Conservation (phyloP, 2,888 invertebrate species). For the Cheilosia impressa region DNA sequence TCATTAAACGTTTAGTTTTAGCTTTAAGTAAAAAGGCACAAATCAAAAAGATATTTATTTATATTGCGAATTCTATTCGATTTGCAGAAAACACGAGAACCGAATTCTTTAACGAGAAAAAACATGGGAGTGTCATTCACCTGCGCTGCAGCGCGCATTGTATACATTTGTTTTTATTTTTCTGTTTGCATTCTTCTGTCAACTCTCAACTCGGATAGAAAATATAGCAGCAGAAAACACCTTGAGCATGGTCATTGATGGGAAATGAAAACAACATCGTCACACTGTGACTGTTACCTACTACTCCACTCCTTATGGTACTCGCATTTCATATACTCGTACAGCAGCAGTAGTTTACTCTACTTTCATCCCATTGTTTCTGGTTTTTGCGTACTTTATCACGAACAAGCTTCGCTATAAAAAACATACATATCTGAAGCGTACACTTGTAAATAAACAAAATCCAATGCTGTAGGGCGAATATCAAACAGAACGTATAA, state of each 20-base stretch:
- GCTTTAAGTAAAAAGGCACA: too few species aligned
- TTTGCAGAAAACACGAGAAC: conserved; percentile 15
- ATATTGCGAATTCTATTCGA: neutral
- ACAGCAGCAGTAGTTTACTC: conserved; percentile 33
- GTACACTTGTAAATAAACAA: conserved; percentile 40
- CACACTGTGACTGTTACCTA: conserved; percentile 12
- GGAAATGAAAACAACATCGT: conserved; percentile 41
- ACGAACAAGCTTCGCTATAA: conserved; percentile 28
- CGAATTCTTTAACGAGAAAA: conserved; percentile 11
- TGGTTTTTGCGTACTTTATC: conserved; percentile 44
- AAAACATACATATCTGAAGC: conserved; percentile 11
- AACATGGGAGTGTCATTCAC: conserved; percentile 62
- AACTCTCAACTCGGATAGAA: neutral
- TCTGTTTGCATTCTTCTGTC: conserved; percentile 23
- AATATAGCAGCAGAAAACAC: conserved; percentile 22
- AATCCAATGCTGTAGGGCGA: conserved; percentile 17
- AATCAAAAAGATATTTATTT: neutral
- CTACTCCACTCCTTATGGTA: conserved; percentile 27
- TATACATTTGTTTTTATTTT: conserved; percentile 38
- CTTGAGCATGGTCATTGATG: conserved; percentile 58
- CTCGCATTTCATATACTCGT: conserved; percentile 12
- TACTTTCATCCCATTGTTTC: conserved; percentile 46
- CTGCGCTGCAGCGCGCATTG: conserved; percentile 36
- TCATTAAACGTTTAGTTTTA: neutral
- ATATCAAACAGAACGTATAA: conserved; percentile 22